phyloP scores from a whole-genome alignment of 2,797 vertebrate genomes.

The Glossophaga mutica region DNA sequence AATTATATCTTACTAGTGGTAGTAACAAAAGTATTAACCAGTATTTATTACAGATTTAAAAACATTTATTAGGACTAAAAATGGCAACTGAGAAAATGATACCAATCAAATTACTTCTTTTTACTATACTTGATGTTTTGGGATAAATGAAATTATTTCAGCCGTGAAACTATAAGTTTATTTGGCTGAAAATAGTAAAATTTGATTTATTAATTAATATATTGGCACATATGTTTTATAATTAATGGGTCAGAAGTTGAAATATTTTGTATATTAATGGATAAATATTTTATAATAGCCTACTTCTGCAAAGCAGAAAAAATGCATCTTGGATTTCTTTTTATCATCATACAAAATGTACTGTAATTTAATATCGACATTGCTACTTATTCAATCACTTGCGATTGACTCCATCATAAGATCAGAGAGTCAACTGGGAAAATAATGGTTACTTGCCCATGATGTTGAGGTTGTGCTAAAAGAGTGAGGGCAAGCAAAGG shows the following conservation, averaged over 20 bases:
- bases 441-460: neutral
- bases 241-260: constrained; percentile 44
- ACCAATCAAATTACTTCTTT: constrained; percentile 70
- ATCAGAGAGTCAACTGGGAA: neutral
- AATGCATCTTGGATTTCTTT: neutral
- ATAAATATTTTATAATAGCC: constrained; percentile 67
- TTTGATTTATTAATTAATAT: constrained; percentile 74
- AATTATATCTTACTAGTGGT: constrained; percentile 38
- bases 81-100: constrained; percentile 55
- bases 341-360: neutral
- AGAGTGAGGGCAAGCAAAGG: neutral
- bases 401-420: neutral
- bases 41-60: constrained; percentile 59
- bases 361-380: neutral
- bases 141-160: constrained; percentile 63
- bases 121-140: constrained; percentile 65
- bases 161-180: neutral
- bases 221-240: constrained; percentile 46
- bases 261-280: constrained; percentile 62
- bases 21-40: constrained; percentile 63
- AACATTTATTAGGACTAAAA: constrained; percentile 60
- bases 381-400: neutral
- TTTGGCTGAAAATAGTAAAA: constrained; percentile 44
- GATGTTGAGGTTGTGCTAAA: neutral
- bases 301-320: constrained; percentile 55